Percentiles rank a stretch among this genome's conserved stretches.
Conservation (phyloP, 92 coral and sea anemone species). For the Actinostola sp. region DNA sequence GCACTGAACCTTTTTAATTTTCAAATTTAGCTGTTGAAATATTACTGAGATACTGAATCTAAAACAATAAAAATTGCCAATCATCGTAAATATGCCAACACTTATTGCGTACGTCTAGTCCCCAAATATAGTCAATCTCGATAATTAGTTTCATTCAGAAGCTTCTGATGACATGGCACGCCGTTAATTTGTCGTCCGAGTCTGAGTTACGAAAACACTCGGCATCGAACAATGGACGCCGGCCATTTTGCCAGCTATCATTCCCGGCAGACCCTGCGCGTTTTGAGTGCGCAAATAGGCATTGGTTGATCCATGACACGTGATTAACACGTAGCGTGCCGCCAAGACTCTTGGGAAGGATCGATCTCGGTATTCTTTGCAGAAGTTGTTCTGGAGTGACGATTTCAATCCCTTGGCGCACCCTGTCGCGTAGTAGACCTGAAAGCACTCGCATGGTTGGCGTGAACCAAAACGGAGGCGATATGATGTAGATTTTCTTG, state of each 20-base stretch:
- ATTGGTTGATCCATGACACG: constrained; percentile 21
- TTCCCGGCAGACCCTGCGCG: constrained; percentile 4
- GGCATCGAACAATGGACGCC: not conserved
- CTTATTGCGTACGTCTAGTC: too few species aligned
- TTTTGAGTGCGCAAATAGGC: constrained; percentile 11
- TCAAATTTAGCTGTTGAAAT: too few species aligned
- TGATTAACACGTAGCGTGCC: constrained; percentile 20
- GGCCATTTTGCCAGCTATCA: not conserved
- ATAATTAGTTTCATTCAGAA: too few species aligned
- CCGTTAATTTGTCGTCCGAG: too few species aligned
- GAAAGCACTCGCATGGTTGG: constrained; percentile 30
- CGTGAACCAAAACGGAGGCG: constrained; percentile 55
- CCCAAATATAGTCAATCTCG: too few species aligned
- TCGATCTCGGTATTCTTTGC: constrained; percentile 30
- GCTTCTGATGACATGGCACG: too few species aligned
- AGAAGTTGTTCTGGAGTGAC: constrained; percentile 19
- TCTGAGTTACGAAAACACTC: too few species aligned
- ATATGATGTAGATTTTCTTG: constrained; percentile 43
- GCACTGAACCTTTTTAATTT: too few species aligned
- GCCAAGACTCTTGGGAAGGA: constrained; percentile 45
- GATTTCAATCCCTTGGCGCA: constrained; percentile 28
- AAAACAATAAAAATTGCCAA: too few species aligned
- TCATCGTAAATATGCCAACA: too few species aligned
- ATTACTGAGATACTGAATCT: too few species aligned
- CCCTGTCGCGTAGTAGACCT: constrained; percentile 29